Base-by-base conservation (phyloP, 1,140 invertebrate species). In the Streblospio benedicti region DNA sequence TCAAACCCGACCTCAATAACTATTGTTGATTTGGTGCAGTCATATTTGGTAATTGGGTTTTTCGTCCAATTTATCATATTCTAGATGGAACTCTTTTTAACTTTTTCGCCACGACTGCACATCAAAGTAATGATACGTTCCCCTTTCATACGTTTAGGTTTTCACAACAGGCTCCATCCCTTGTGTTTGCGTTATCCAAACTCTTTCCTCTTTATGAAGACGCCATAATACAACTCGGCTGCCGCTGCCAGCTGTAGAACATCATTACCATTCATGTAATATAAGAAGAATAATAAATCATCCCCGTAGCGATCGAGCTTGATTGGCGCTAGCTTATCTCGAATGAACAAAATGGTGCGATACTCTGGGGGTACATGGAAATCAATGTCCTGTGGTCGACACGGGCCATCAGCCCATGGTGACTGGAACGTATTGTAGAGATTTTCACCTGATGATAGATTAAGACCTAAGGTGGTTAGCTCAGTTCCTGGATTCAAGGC, bases 111-210 rank as follows among this genome's bases (percentile, higher is more conserved):
- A 97, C 79, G 88, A 92, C 16, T 73, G 87, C 69, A 91, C 89
- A 83, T 98, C 96, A 79, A 98, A 99, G 79, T 95, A 96, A 82
- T 94, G 97, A 81, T 98, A 98, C 66, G 93, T 96, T 79, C 95
- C 94, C 71, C 93, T 84, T 82, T 98, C 95, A 79, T 94, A 97
- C 64, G 88, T 90, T 63, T 84, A 84, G 65, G 92, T 95, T 81
- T 97, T 97, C 79, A 97, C 91, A 63, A 90, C 83, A 65, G 91
- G 86, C 62, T 87, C 87, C 79, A 91, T 85, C 65, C 93, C 92
- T 59, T 91, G 91, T 67, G 92, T 92, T 81, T 95, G 87, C 65
- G 93, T 97, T 77, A 99, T 93, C 95, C 95, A 99, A 66, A 97
- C 89, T 78, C 94, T 90, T 77, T 98, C 93, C 73, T 97, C 93